Evolutionary conservation across 1,140 invertebrate genomes (phyloP), one percentile per base, ranked within the genome.

Genomic region (Drosophila asahinai): DNA sequence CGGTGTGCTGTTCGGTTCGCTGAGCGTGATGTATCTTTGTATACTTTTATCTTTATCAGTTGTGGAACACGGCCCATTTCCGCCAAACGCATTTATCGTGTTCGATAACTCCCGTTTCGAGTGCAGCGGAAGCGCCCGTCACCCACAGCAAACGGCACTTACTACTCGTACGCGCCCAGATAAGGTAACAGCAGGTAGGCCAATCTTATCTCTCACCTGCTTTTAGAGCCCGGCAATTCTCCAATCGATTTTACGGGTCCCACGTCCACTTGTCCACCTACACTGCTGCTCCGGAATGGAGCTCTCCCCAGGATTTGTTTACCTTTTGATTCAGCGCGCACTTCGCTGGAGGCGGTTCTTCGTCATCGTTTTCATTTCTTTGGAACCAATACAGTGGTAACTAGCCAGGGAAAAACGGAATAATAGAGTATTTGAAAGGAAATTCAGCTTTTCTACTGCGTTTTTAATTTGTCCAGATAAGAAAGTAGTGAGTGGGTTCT

Each of bases 61-160:
- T 38, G 38, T 43, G 22, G 15, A 49, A 74, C 54, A 73, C 14
- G 19, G 30, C 15, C 38, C 19, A 38, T 73, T 74, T 74, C 71
- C 71, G 54, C 55, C 38, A 61, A 60, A 36, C 19, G 8, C 68
- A 61, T 51, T 60, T 74, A 72, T 72, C 70, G 70, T 72, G 54
- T 61, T 72, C 54, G 36, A 71, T 52, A 67, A 30, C 54, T 36
- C 48, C 19, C 38, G 14, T 27, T 73, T 43, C 12, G 14, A 73
- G 55, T 74, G 67, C 71, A 73, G 11, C 71, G 71, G 71, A 74
- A 74, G 68, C 38, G 22, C n/a, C 30, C 33, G 38, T 40, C 60
- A 25, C 51, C 9, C 9, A 9, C n/a, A 48, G 43, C 27, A 43
- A 22, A 45, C 19, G 27, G 51, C 33, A 9, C 14, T 38, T 22